Conservation (phyloP, 1,140 invertebrate genomes). For the Eumaeus atala region DNA sequence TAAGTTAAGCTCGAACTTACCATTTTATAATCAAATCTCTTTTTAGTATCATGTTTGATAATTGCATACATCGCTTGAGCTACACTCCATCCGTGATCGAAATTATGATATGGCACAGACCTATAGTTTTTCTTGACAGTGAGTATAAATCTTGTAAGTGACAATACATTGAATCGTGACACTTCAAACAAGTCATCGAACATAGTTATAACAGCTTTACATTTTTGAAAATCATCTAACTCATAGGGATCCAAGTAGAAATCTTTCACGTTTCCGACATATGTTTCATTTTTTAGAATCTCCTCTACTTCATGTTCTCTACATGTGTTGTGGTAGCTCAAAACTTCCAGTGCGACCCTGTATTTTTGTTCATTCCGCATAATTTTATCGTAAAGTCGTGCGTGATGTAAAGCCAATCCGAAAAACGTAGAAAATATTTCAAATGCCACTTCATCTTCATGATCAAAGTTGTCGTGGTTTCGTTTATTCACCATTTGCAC, state of each 20-base stretch:
- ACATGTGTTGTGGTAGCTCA: constrained; percentile 89
- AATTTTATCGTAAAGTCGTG: constrained; percentile 90
- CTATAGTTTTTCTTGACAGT: constrained; percentile 90
- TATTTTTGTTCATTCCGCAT: constrained; percentile 89
- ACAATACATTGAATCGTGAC: constrained; percentile 76
- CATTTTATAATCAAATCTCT: constrained; percentile 46
- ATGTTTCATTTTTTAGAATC: constrained; percentile 36
- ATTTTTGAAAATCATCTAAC: constrained; percentile 81
- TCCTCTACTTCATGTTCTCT: constrained; percentile 80
- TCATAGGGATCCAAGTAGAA: constrained; percentile 84
- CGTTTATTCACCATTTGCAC: constrained; percentile 93
- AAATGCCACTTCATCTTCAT: constrained; percentile 87
- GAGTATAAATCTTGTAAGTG: constrained; percentile 82
- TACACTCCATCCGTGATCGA: constrained; percentile 89
- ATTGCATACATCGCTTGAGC: constrained; percentile 88
- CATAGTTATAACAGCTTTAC: constrained; percentile 84
- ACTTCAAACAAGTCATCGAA: constrained; percentile 83
- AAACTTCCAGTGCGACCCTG: constrained; percentile 85
- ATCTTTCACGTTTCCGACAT: constrained; percentile 64
- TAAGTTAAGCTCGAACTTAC: constrained; percentile 29
- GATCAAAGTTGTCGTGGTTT: constrained; percentile 78
- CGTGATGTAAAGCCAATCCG: constrained; percentile 88
- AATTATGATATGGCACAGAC: constrained; percentile 89
- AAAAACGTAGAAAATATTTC: constrained; percentile 90
- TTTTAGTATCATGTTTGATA: constrained; percentile 72